Conservation (phyloP, 2,113 vertebrate species). For the Petromus typicus region DNA sequence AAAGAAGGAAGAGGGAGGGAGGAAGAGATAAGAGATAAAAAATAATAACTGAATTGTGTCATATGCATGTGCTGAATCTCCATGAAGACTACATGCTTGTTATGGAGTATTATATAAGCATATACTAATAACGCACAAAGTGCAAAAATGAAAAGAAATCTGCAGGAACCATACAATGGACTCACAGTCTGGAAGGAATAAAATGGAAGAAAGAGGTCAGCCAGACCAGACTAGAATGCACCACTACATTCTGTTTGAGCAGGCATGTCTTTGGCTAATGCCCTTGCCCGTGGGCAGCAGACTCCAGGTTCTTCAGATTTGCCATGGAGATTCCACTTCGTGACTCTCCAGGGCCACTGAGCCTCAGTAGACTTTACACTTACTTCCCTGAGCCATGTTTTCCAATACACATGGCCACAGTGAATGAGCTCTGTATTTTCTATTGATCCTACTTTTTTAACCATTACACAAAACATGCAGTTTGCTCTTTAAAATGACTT, state of each 20-base stretch:
- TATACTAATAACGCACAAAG: background rate
- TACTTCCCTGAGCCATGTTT: background rate
- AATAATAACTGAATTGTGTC: background rate
- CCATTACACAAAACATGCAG: too few species aligned
- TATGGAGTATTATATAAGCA: background rate
- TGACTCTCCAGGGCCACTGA: background rate
- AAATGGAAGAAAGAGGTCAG: background rate
- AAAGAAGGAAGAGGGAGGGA: rapidly evolving
- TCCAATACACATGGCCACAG: background rate
- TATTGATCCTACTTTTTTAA: background rate
- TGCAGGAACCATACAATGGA: background rate
- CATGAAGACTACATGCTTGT: background rate
- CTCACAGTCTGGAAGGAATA: too few species aligned
- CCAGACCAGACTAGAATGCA: rapidly evolving
- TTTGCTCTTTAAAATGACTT: background rate
- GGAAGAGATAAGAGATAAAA: background rate
- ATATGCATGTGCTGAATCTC: background rate
- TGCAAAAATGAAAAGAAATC: background rate
- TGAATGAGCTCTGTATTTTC: background rate
- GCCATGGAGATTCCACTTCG: background rate
- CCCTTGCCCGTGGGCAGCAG: background rate
- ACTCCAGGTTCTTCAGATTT: background rate
- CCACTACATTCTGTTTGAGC: background rate
- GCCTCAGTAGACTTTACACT: background rate
- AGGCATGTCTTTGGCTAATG: background rate